Evolutionary conservation across 2,888 invertebrate genomes (phyloP).

Genomic region (Byasa hedistus): DNA sequence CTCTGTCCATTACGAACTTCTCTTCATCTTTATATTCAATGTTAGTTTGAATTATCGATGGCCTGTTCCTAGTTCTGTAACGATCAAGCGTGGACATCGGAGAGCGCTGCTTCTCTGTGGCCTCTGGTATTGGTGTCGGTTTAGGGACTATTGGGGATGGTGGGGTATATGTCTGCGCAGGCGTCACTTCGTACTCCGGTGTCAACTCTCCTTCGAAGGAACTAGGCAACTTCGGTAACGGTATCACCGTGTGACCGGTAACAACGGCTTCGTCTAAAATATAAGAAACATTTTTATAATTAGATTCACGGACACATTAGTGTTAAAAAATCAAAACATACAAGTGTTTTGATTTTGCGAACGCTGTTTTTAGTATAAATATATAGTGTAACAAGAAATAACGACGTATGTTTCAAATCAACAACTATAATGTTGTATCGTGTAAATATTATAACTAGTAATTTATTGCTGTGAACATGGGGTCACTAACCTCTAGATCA

Average conservation of each 20-base stretch:
- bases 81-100: conserved; percentile 75
- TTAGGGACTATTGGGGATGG: conserved; percentile 64
- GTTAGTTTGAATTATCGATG: conserved; percentile 60
- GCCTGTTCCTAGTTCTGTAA: conserved; percentile 67
- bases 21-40: conserved; percentile 77
- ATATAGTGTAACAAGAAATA: too few relatives aligned
- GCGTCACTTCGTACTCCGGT: conserved; percentile 59
- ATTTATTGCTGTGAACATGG: too few relatives aligned
- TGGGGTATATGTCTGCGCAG: conserved; percentile 56
- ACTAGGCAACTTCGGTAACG: conserved; percentile 82
- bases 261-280: conserved; percentile 81
- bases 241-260: conserved; percentile 82
- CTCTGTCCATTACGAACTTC: conserved; percentile 85
- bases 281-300: neutral
- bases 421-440: too few relatives aligned
- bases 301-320: too few relatives aligned
- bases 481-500: too few relatives aligned
- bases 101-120: conserved; percentile 49
- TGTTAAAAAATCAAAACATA: too few relatives aligned
- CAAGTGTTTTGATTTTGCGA: too few relatives aligned
- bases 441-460: too few relatives aligned
- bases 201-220: conserved; percentile 67
- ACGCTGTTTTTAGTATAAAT: too few relatives aligned
- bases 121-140: conserved; percentile 46
- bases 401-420: too few relatives aligned